phyloP scores from a whole-genome alignment of 1,140 invertebrate genomes.

The Camponotus pennsylvanicus region DNA sequence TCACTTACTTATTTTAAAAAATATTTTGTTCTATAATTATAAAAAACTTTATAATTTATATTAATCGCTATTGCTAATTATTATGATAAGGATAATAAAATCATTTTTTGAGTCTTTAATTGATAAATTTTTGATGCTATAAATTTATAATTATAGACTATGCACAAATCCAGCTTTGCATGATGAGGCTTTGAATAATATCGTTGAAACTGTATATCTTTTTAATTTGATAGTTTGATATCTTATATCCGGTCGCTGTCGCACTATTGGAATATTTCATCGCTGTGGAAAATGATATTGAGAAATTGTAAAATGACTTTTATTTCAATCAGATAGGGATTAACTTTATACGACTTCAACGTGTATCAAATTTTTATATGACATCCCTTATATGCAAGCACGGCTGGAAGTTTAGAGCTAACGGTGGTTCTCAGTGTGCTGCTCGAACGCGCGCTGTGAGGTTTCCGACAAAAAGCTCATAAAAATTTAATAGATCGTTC shows the following conservation, averaged over 20 bases:
- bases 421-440: slow-evolving; percentile 24
- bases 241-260: background rate
- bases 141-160: background rate
- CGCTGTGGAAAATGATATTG: background rate
- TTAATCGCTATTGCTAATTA: background rate
- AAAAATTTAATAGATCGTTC: slow-evolving; percentile 81
- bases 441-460: slow-evolving; percentile 24
- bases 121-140: slow-evolving; percentile 6
- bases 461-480: slow-evolving; percentile 74
- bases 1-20: background rate
- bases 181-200: background rate
- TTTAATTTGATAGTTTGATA: slow-evolving; percentile 15
- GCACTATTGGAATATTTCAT: background rate
- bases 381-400: slow-evolving; percentile 30
- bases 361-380: slow-evolving; percentile 56
- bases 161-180: no score
- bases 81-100: background rate
- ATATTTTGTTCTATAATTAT: slow-evolving; percentile 1
- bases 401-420: slow-evolving; percentile 33
- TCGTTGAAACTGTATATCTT: background rate
- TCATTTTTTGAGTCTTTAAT: background rate
- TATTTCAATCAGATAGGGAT: slow-evolving; percentile 50
- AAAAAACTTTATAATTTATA: background rate
- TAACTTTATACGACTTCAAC: slow-evolving; percentile 40
- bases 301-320: slow-evolving; percentile 42